Conservation (phyloP, 2,113 vertebrate genomes). For the Petromus typicus region DNA sequence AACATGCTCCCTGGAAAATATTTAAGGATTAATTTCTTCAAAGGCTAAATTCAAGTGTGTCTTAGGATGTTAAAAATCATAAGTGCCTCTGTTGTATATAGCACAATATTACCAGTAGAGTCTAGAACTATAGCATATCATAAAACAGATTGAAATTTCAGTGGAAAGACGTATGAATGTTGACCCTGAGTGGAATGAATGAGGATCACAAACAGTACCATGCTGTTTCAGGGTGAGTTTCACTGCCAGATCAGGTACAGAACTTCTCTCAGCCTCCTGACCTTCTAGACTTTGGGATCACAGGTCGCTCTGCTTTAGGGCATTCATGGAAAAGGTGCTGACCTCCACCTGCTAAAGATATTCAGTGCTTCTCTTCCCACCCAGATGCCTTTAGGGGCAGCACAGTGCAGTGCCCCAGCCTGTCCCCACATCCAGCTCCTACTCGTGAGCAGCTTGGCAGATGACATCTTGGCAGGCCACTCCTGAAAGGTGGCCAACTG, state of each 20-base stretch:
- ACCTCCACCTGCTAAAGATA: background rate
- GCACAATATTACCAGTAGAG: background rate
- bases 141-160: background rate
- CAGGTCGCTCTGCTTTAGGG: background rate
- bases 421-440: background rate
- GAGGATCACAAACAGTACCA: background rate
- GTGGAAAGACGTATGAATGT: background rate
- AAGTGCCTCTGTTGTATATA: background rate
- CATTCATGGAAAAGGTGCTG: background rate
- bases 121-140: background rate
- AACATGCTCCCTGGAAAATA: background rate
- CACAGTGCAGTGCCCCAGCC: background rate
- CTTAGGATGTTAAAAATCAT: background rate
- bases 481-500: slow-evolving; percentile 34
- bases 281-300: background rate
- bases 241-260: background rate
- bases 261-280: background rate
- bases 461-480: slow-evolving; percentile 5
- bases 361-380: background rate
- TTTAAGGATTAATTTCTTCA: background rate
- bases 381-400: background rate
- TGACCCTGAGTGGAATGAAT: background rate
- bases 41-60: background rate
- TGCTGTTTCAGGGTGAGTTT: background rate
- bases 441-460: slow-evolving; percentile 17